Percentiles rank a stretch among this genome's conserved stretches.
Conservation (phyloP, 2,797 vertebrate species). For the Syndactyla subalaris region DNA sequence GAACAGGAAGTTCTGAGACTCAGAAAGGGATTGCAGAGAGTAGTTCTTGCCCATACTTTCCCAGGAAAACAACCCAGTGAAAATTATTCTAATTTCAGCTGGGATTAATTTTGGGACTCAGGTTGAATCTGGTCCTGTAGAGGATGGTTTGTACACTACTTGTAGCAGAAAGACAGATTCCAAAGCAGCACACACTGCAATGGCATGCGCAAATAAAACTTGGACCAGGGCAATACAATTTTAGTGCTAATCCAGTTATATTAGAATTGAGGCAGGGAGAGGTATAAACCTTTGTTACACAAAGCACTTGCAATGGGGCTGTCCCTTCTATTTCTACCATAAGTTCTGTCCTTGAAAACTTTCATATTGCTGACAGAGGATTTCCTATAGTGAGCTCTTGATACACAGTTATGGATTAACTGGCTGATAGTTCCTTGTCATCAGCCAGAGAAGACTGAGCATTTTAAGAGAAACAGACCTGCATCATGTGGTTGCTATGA, state of each 20-base stretch:
- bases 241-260: neutral
- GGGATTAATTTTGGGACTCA: neutral
- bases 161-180: neutral
- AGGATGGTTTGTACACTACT: neutral
- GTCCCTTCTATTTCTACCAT: neutral
- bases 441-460: constrained; percentile 11
- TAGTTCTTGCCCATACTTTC: neutral
- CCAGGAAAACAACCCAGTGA: neutral
- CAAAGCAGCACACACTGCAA: neutral
- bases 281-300: neutral
- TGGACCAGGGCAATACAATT: neutral
- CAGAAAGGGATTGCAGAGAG: neutral
- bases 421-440: constrained; percentile 46
- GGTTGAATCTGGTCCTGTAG: neutral
- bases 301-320: neutral
- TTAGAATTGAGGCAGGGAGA: neutral
- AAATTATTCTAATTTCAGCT: neutral
- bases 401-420: constrained; percentile 34
- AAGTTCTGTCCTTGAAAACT: neutral
- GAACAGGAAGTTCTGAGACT: neutral
- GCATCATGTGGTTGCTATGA: constrained; percentile 5
- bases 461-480: constrained; percentile 32
- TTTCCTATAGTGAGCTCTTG: neutral
- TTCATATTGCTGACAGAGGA: neutral
- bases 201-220: neutral